Conservation (phyloP, 2,113 vertebrate genomes). For the Reinhardtius hippoglossoides region DNA sequence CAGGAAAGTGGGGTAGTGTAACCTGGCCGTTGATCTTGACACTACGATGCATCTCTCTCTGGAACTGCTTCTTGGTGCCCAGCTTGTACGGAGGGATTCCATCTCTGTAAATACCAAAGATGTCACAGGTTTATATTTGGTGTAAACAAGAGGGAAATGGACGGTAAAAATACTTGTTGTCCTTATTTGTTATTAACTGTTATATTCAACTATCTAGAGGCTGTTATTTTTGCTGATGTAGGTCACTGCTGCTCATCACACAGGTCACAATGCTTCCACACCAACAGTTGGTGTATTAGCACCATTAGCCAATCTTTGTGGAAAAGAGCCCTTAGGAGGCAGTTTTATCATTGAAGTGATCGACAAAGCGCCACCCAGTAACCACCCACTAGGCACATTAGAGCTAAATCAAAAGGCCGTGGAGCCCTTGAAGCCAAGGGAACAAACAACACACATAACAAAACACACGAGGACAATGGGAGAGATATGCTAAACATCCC, state of each 20-base stretch:
- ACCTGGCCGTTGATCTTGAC: conserved; percentile 97
- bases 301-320: conserved; percentile 48
- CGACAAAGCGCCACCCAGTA: conserved; percentile 51
- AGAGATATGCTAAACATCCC: conserved; percentile 71
- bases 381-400: conserved; percentile 59
- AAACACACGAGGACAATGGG: conserved; percentile 62
- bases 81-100: conserved; percentile 93
- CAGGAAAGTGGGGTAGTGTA: conserved; percentile 96
- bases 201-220: not conserved
- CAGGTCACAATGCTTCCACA: conserved; percentile 10
- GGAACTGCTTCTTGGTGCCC: conserved; percentile 94
- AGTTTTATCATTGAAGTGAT: conserved; percentile 64
- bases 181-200: not conserved
- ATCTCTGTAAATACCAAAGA: conserved; percentile 83
- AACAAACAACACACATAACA: conserved; percentile 69
- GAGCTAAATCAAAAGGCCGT: conserved; percentile 66
- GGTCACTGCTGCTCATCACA: not conserved
- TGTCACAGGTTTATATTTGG: not conserved
- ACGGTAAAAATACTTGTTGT: not conserved
- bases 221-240: not conserved
- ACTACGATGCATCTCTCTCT: conserved; percentile 95
- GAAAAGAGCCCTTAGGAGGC: conserved; percentile 28
- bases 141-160: not conserved
- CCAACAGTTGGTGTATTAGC: conserved; percentile 43
- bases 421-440: conserved; percentile 62